Conservation (phyloP, 1,140 invertebrate species). For the Pogonognathellus flavescens region DNA sequence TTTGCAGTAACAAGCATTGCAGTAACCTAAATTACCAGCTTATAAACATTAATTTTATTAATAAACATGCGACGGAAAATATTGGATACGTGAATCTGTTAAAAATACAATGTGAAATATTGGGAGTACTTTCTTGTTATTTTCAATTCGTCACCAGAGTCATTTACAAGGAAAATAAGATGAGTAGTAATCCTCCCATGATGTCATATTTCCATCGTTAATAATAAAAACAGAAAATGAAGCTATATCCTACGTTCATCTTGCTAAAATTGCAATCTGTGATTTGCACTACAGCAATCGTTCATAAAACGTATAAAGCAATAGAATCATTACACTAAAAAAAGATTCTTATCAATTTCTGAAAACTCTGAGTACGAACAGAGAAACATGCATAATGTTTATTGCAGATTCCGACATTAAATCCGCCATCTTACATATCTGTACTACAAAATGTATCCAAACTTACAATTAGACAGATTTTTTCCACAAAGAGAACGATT, state of each 20-base stretch:
- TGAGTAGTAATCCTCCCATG: neutral
- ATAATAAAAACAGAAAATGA: too few species aligned
- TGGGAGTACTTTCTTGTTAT: too few species aligned
- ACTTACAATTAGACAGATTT: neutral
- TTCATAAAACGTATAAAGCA: too few species aligned
- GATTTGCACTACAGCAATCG: too few species aligned
- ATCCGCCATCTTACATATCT: neutral
- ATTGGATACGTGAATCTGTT: too few species aligned
- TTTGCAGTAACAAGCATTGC: conserved; percentile 18
- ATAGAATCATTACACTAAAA: too few species aligned
- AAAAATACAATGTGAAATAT: too few species aligned
- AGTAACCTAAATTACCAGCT: neutral
- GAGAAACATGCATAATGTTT: neutral
- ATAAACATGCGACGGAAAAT: neutral
- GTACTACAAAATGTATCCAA: neutral
- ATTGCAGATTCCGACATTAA: neutral
- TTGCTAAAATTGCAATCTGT: too few species aligned
- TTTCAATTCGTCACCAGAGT: too few species aligned
- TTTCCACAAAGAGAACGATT: conserved; percentile 5
- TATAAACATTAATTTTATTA: neutral
- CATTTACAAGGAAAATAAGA: neutral
- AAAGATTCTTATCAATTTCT: conserved; percentile 13
- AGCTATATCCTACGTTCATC: neutral
- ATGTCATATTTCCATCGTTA: neutral
- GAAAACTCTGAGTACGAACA: neutral